A percentile compares a stretch with the other conserved stretches of the same genome.
phyloP scores from a whole-genome alignment of 1,140 invertebrate species.

The Heterodera carotae region DNA sequence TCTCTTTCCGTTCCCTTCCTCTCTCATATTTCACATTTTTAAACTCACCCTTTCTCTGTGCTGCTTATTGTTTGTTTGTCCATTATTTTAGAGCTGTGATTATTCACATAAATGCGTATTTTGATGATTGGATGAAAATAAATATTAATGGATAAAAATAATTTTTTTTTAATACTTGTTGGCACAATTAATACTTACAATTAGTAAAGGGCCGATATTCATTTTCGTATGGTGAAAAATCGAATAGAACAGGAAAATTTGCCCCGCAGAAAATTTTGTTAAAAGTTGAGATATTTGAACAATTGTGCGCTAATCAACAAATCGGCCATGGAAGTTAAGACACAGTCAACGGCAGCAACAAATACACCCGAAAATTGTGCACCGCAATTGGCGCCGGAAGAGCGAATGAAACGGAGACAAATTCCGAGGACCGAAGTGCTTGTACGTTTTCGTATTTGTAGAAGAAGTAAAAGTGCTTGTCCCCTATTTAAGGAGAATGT shows the following conservation, averaged over 20 bases:
- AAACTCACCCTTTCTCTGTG: not conserved
- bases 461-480: not conserved
- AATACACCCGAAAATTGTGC: not conserved
- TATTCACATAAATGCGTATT: not conserved
- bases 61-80: conserved; percentile 8
- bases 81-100: conserved; percentile 6
- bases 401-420: conserved; percentile 42
- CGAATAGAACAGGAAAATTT: no score
- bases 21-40: not conserved
- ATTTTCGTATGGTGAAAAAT: no score
- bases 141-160: not conserved
- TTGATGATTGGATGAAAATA: conserved; percentile 11
- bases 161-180: no score
- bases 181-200: no score
- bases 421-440: conserved; percentile 48
- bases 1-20: not conserved
- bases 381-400: conserved; percentile 34
- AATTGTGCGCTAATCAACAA: no score
- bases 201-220: no score
- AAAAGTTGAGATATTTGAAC: no score
- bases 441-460: conserved; percentile 32
- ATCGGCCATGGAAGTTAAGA: conserved; percentile 8
- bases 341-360: not conserved
- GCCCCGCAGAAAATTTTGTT: no score
- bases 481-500: conserved; percentile 87